Evolutionary conservation across 1,140 invertebrate species (phyloP), one percentile per base, ranked within the genome.

Genomic region (Hyles euphorbiae): DNA sequence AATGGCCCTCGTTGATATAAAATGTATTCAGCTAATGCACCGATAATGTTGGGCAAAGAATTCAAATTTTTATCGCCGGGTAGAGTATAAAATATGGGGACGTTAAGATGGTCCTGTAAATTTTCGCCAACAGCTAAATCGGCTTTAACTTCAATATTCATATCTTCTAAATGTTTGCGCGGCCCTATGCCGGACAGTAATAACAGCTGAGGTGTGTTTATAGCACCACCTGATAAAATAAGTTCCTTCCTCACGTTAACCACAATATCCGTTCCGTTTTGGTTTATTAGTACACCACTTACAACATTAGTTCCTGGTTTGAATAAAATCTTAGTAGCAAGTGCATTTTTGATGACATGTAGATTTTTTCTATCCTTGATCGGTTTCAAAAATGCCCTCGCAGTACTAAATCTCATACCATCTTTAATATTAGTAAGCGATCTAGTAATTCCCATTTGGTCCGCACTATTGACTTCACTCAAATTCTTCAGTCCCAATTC

Each of bases 151-250:
- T 87, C 65, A 22, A 94, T 93, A 2, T 91, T 91, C 5, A 94
- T 67, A 43, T 91, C 81, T 48, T 91, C 72, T 10, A 97, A 84
- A 65, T 95, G 92, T 33, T 92, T 83, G 57, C 75, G 90, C 0
- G 94, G 94, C 3, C 95, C 95, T 36, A 96, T 91, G 12, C 95
- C 95, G 2, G 94, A 95, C 1, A 95, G 69, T 91, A 95, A 93
- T 1, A 96, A 76, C 5, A 96, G 56, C 67, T 94, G 92, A 2
- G 94, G 92, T 0, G 93, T 91, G 65, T 94, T 93, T 8, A 95
- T 91, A 1, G 92, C 88, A 4, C 94, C 94, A 0, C 92, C 93
- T 0, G 93, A 93, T 8, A 95, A 48, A 43, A 95, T 90, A 0
- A 95, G 90, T 83, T 95, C 94, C 61, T 93, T 94, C 3, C 78